Base-by-base conservation (phyloP, 1,140 invertebrate genomes). In the Heliconius eleuchia region DNA sequence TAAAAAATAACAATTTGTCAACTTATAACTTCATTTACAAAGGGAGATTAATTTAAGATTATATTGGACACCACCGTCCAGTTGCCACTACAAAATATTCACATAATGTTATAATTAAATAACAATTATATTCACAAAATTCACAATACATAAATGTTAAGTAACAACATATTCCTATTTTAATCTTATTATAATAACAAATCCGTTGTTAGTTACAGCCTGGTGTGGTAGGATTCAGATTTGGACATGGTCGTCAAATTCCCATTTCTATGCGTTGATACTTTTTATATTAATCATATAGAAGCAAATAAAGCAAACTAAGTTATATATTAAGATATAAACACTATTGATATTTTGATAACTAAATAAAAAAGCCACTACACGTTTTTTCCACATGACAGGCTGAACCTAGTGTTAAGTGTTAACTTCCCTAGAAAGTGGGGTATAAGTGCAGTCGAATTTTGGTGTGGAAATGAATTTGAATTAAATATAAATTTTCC, bases 191-290 rank as follows among this genome's bases (percentile, higher is more conserved):
- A 84, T 91, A 92, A 87, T 94, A 89, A 92, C 92, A 94, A 94
- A 94, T 92, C 92, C 92, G 88, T 94, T 92, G 90, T 94, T 87
- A 91, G 84, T 94, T 91, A 94, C 92, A 94, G 92, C 92, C 92
- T 87, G 89, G 66, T 77, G 76, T 87, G 82, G 86, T 88, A 91
- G 87, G 87, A 89, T 91, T 83, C 71, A 74, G 9, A 84, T 81
- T 84, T 71, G 73, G 74, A 78, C 74, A 88, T 80, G 34, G 30
- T 78, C 42, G 42, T 46, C 50, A 52, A 73, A 3, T 46, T 46
- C 1, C 50, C 52, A 77, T 74, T 74, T 80, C 39, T 79, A 60
- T 18, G 27, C 55, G 73, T 42, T 7, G 5, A 71, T 71, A 71
- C 27, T 76, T 77, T 60, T 18, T 71, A 23, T 0, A 52, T 52